These are phyloP conservation scores for Parazoanthus atlanticus DNA, from an alignment of 92 coral and sea anemone species.

Conservation along the genomic window DNA sequence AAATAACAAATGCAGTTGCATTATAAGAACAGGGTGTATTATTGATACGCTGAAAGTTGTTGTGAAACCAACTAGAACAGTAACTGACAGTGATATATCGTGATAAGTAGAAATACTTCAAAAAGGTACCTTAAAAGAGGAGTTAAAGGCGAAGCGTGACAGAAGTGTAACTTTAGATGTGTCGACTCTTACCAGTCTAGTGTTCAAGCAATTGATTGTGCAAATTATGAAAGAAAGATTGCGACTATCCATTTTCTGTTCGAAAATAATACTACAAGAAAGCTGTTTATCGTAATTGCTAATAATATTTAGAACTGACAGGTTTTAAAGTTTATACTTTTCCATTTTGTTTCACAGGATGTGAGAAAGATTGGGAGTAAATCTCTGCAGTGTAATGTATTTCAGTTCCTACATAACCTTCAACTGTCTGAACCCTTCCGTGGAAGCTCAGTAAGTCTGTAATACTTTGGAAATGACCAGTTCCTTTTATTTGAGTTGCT, in stretches of 20 bases:
- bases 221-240: not conserved
- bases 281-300: not conserved
- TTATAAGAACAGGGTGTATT: too few relatives aligned
- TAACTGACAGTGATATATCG: not conserved
- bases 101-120: not conserved
- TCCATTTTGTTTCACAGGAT: conserved; percentile 45
- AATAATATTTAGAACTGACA: not conserved
- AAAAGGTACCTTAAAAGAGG: not conserved
- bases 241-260: not conserved
- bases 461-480: not conserved
- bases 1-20: too few relatives aligned
- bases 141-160: not conserved
- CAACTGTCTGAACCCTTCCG: conserved; percentile 78
- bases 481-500: too few relatives aligned
- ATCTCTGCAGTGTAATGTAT: conserved; percentile 90
- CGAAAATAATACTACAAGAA: not conserved
- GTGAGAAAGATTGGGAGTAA: conserved; percentile 90
- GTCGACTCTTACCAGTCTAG: too few relatives aligned
- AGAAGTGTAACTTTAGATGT: not conserved
- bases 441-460: conserved; percentile 71
- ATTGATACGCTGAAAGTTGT: not conserved
- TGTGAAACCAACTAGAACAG: not conserved
- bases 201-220: too few relatives aligned
- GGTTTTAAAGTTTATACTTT: not conserved
- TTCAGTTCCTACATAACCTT: conserved; percentile 79